Evolutionary conservation across 2,797 vertebrate genomes (phyloP).

Genomic region (Squalus acanthias): DNA sequence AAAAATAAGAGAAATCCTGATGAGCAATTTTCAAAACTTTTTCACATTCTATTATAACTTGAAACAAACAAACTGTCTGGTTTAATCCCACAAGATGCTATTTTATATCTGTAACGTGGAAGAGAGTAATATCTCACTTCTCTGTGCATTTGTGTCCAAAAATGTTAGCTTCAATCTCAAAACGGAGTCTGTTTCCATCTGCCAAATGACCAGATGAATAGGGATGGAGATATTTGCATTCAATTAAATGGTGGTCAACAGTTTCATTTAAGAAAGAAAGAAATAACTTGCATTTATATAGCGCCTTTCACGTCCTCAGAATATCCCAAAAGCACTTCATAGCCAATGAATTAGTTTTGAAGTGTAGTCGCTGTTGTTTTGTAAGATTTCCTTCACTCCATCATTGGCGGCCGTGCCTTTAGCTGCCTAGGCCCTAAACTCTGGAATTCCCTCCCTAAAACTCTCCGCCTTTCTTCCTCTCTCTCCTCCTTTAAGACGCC

Average conservation of each 20-base stretch:
- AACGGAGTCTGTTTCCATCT: not conserved
- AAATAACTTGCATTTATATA: not conserved
- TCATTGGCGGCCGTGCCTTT: too few species aligned
- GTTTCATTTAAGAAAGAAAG: not conserved
- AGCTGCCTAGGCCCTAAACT: too few species aligned
- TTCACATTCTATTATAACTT: not conserved
- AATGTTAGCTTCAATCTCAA: not conserved
- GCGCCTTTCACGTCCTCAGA: not conserved
- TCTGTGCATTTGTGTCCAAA: not conserved
- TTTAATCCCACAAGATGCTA: not conserved
- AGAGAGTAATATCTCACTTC: not conserved
- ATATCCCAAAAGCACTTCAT: not conserved
- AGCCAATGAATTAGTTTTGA: not conserved
- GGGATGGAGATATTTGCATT: not conserved
- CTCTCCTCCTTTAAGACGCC: not conserved
- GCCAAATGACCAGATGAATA: not conserved
- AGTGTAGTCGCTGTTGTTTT: not conserved
- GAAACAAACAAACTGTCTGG: not conserved
- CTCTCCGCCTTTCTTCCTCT: not conserved
- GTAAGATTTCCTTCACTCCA: not conserved
- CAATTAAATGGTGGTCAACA: not conserved
- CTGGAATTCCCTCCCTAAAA: not conserved
- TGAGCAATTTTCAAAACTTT: not conserved
- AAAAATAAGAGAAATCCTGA: not conserved
- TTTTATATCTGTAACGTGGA: not conserved